Conservation (phyloP, 23 tunicate species). For the Styela plicata region DNA sequence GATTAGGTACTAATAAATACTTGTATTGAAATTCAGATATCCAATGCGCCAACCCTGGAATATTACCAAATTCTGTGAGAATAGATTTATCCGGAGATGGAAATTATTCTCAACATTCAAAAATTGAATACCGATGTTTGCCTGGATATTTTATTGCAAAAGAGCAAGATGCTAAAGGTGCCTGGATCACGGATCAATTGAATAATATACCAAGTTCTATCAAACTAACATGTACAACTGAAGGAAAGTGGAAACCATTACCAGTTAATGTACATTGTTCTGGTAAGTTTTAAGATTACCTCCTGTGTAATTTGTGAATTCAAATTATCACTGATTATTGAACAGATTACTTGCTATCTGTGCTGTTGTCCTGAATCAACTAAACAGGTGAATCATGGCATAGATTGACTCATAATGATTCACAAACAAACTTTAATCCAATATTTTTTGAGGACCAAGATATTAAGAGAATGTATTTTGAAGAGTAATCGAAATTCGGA, state of each 20-base stretch:
- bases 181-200: constrained; percentile 28
- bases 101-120: constrained; percentile 25
- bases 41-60: constrained; percentile 44
- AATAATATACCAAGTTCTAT: background rate
- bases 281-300: constrained; percentile 32
- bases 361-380: too few species aligned
- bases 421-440: too few species aligned
- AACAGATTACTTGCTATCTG: too few species aligned
- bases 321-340: too few species aligned
- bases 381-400: too few species aligned
- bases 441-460: too few species aligned
- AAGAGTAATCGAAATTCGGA: too few species aligned
- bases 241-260: constrained; percentile 63
- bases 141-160: constrained; percentile 33
- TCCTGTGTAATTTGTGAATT: too few species aligned
- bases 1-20: too few species aligned
- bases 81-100: constrained; percentile 13
- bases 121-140: constrained; percentile 25
- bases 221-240: constrained; percentile 22
- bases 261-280: constrained; percentile 32
- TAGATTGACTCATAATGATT: too few species aligned
- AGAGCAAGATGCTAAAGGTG: constrained; percentile 58
- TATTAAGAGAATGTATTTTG: too few species aligned
- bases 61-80: constrained; percentile 14
- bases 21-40: constrained; percentile 36